Base-by-base conservation (phyloP, 2,113 vertebrate species). In the Gorsachius goisagi region DNA sequence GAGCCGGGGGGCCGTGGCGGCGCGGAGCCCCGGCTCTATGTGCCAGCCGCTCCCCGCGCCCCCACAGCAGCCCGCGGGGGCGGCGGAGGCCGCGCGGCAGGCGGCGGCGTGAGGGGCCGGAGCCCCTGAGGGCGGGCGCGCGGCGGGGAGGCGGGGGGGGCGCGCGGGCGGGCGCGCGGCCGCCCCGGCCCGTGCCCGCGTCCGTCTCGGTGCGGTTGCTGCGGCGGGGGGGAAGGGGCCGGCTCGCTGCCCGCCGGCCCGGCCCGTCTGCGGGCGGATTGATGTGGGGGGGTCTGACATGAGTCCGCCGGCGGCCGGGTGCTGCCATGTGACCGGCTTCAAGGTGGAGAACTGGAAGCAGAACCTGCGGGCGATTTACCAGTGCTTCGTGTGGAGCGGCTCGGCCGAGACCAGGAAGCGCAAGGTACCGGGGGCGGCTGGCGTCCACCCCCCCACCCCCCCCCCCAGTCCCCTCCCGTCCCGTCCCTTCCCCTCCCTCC, bases 271-370 rank as follows among this genome's bases (percentile, higher is more conserved):
- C 95, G 97, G 97, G 96, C 94, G 97, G 97, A 97, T 98, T 98
- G 97, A 98, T 97, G 97, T 97, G 92, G 98, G 98, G 97, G 98
- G 97, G 96, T 96, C 98, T 98, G 97, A 98, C 98, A 99, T 99
- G 98, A 98, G 99, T 98, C 99, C 99, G 95, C 96, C 96, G 96
- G 96, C 95, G 95, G 98, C 98, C 91, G 99, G 99, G 96, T 99
- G 99, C 97, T 98, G 99, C 96, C 99, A 99, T 98, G 98, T 99
- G 98, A 98, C 98, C 98, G 97, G 98, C 97, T 99, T 99, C 98
- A 99, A 99, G 98, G 99, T 99, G 99, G 99, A 99, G 97, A 99
- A 99, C 98, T 99, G 99, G 99, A 99, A 99, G 98, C 99, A 99
- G 98, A 99, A 99, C 98, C 99, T 99, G 97, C 98, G 99, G 88